phyloP scores from a whole-genome alignment of 2,888 invertebrate genomes.

The Andrena fulva region DNA sequence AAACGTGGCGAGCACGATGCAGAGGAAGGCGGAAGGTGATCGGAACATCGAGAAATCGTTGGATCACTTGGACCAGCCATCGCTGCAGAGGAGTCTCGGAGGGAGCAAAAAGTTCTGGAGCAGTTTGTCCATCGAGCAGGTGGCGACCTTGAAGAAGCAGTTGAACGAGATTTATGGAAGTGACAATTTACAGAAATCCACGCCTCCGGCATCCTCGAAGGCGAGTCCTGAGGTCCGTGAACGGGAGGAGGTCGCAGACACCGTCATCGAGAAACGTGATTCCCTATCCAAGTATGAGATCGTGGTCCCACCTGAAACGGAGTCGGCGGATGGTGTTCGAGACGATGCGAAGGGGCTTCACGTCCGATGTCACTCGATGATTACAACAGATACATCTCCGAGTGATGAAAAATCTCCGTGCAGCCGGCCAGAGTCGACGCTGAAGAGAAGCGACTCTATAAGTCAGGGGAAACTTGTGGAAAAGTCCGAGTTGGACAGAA shows the following conservation, averaged over 20 bases:
- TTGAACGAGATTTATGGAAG: constrained; percentile 92
- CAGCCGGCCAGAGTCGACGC: constrained; percentile 46
- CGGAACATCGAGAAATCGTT: constrained; percentile 82
- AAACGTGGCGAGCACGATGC: constrained; percentile 91
- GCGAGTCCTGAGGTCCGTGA: not conserved
- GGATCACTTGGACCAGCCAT: constrained; percentile 85
- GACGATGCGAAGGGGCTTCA: constrained; percentile 76
- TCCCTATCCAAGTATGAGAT: constrained; percentile 76
- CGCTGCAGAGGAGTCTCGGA: constrained; percentile 86
- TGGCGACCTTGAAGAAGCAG: constrained; percentile 92
- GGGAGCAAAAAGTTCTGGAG: constrained; percentile 93
- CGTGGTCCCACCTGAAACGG: constrained; percentile 74
- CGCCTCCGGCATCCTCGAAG: not conserved
- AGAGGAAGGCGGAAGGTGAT: constrained; percentile 86
- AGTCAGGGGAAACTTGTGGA: constrained; percentile 75
- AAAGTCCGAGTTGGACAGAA: constrained; percentile 68
- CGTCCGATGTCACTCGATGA: constrained; percentile 83
- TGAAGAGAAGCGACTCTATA: constrained; percentile 78
- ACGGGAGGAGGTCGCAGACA: not conserved
- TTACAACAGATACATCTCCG: constrained; percentile 65
- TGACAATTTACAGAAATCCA: constrained; percentile 82
- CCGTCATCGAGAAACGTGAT: constrained; percentile 1
- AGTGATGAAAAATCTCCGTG: constrained; percentile 5
- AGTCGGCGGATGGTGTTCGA: constrained; percentile 57
- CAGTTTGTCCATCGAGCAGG: constrained; percentile 93